Base-by-base conservation (phyloP, 2,797 vertebrate species). In the Champsocephalus esox region DNA sequence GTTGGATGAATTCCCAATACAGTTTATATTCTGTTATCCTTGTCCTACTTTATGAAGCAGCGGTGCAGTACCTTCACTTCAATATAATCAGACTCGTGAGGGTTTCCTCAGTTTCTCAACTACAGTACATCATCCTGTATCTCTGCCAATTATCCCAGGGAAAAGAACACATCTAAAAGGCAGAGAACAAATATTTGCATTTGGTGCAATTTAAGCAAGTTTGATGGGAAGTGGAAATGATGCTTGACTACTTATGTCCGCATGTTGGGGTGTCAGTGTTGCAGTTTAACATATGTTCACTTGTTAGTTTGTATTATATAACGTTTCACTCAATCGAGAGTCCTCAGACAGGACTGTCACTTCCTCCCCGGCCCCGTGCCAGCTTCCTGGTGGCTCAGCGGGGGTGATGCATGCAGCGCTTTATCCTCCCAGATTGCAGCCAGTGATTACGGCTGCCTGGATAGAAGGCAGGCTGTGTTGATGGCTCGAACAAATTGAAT, bases 401-500 rank as follows among this genome's bases (percentile, higher is more conserved):
- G 85, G 82, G 82, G 83, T 86, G 86, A 91, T 86, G 80, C 88
- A 73, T 72, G 87, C 79, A 38, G 76, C 76, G 91, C 82, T 91
- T 88, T 89, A 92, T 93, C 86, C 85, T 81, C 85, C 57, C 85
- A 92, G 93, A 94, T 93, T 93, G 88, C 89, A 88, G 89, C 83
- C 75, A 86, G 88, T 92, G 94, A 95, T 95, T 95, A 94, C 74
- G 66, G 51, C 88, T 76, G 84, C 79, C 75, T 88, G 87, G 82
- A 84, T 90, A 83, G 88, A 66, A 85, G 88, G 86, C 86, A 57
- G 88, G 77, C 85, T 81, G 83, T 90, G 87, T 89, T 88, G 89
- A 93, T 83, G 85, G 85, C 88, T 89, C 64, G 75, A 85, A 92
- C 92, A 92, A 93, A 95, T 94, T 92, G 91, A 94, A 95, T 94